These are phyloP conservation scores for Hypotaenidia philippensis DNA, from an alignment of 2,797 vertebrate genomes.

Conservation along the genomic window DNA sequence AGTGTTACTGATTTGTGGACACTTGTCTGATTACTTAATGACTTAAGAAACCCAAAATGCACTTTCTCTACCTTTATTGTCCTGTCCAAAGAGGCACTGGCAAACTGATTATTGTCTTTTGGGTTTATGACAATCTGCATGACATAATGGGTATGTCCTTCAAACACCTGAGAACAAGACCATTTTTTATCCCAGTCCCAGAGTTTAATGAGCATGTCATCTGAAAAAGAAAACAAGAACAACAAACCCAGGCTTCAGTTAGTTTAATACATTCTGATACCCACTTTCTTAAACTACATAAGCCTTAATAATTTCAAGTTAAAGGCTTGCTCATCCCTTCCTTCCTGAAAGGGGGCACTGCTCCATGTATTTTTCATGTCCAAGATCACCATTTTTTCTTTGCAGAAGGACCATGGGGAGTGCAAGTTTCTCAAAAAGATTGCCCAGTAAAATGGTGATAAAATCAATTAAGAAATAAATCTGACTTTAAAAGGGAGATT, in stretches of 20 bases:
- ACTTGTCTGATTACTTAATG: background rate
- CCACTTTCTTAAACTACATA: background rate
- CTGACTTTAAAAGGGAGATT: background rate
- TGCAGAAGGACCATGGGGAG: background rate
- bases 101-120: slow-evolving; percentile 99
- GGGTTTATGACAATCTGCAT: slow-evolving; percentile 99
- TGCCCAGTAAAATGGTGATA: background rate
- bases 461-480: background rate
- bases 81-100: slow-evolving; percentile 95
- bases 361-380: background rate
- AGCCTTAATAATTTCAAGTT: background rate
- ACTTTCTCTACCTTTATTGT: slow-evolving; percentile 91
- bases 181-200: slow-evolving; percentile 99
- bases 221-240: slow-evolving; percentile 71
- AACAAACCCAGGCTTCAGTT: background rate
- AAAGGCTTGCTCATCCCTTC: background rate
- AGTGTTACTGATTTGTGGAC: background rate
- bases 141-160: slow-evolving; percentile 98
- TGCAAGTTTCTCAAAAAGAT: background rate
- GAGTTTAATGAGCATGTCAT: slow-evolving; percentile 98
- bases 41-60: background rate
- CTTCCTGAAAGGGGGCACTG: background rate
- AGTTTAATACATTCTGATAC: background rate
- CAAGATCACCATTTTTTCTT: background rate
- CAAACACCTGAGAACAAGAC: slow-evolving; percentile 98